Base-by-base conservation (phyloP, 2,888 invertebrate genomes). In the Eurytoma californica region DNA sequence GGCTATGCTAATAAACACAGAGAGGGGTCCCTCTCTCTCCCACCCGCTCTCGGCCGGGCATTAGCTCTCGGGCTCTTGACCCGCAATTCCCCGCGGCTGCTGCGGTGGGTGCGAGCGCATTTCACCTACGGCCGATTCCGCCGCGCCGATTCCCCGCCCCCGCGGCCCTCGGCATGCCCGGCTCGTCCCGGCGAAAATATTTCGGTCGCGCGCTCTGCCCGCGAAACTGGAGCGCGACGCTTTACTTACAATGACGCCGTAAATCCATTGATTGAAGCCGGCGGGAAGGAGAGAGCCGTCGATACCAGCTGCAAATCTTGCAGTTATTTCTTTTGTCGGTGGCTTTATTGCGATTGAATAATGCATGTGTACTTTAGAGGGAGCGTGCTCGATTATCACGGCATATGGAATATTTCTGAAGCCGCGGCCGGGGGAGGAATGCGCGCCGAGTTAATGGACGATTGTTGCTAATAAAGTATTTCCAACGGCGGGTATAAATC, bases 1-100 rank as follows among this genome's bases (percentile, higher is more conserved):
- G 74, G 74, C 79, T 83, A 83, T 82, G 83, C 79, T 84, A 83
- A 84, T 83, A 73, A 69, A 63, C 60, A 72, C 53, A n/a, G 14
- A 72, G 14, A 55, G 12, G 9, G 47, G 51, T 0, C 28, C 18
- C 60, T 12, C 24, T 3, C 18, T 18, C 5, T 39, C 12, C 5
- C 0, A 13, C 13, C 61, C 30, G 39, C 49, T 63, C 9, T 20
- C 18, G 18, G 4, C 55, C 18, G 0, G 13, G 5, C 30, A 57
- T 28, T n/a, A 24, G 51, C 68, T 24, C 28, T 39, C 9, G 39
- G 51, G 47, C 60, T 72, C 74, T 74, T 79, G 65, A 74, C 74
- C 79, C 53, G 70, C 65, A 69, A 74, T 79, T 73, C 55, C 4
- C 24, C 49, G 13, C 70, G 51, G 14, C 53, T 12, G 30, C 66